phyloP scores from a whole-genome alignment of 2,797 vertebrate species.

The Clarias platycephalus region DNA sequence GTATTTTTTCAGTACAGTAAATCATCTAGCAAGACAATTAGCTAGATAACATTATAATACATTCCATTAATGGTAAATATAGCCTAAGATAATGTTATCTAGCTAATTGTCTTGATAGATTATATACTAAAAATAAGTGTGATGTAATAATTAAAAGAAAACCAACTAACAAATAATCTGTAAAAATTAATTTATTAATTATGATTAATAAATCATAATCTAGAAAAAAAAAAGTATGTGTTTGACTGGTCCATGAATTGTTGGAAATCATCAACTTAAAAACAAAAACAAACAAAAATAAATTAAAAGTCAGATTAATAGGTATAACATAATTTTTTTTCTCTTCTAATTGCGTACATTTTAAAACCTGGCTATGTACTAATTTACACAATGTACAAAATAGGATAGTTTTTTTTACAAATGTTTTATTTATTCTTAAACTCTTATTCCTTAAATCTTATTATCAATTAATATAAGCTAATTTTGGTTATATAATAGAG shows the following conservation, averaged over 20 bases:
- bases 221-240: not conserved
- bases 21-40: conserved; percentile 8
- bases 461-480: too few species aligned
- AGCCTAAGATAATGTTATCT: not conserved
- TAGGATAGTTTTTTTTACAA: not conserved
- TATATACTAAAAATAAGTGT: not conserved
- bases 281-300: too few species aligned
- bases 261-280: not conserved
- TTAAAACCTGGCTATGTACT: not conserved
- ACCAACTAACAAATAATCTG: not conserved
- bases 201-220: not conserved
- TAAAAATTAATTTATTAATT: not conserved
- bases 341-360: not conserved
- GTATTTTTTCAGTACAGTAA: not conserved
- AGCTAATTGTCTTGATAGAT: conserved; percentile 10
- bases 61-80: too few species aligned
- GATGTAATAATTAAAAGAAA: not conserved
- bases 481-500: not conserved
- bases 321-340: not conserved
- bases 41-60: not conserved
- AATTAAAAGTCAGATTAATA: not conserved
- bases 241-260: not conserved
- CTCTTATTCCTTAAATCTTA: not conserved
- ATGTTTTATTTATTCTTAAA: not conserved
- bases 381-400: not conserved